Conservation (phyloP, 2,113 vertebrate genomes). For the Lampris incognitus region DNA sequence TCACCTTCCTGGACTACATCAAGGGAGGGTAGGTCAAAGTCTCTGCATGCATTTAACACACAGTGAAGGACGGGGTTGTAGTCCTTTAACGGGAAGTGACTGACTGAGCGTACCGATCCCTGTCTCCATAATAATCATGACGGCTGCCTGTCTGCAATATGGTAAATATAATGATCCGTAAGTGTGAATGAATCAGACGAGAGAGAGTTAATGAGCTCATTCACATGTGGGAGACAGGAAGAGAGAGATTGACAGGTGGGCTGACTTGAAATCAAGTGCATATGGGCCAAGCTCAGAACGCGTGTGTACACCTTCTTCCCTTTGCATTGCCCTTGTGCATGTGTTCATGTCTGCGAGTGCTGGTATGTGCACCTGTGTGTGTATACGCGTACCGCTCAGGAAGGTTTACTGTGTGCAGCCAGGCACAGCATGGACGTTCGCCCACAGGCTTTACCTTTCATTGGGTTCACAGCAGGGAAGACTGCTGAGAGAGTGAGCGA, state of each 20-base stretch:
- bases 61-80: constrained; percentile 14
- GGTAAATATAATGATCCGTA: constrained; percentile 58
- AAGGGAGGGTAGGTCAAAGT: constrained; percentile 94
- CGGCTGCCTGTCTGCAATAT: constrained; percentile 42
- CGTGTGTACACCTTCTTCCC: constrained; percentile 5
- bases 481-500: constrained; percentile 39
- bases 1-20: constrained; percentile 99
- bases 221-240: constrained; percentile 39
- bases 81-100: constrained; percentile 49
- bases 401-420: constrained; percentile 49
- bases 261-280: constrained; percentile 36
- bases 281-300: constrained; percentile 6
- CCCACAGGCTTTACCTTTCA: constrained; percentile 70
- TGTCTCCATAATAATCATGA: constrained; percentile 25
- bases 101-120: constrained; percentile 24
- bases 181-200: constrained; percentile 26
- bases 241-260: constrained; percentile 47
- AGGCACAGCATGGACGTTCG: constrained; percentile 47
- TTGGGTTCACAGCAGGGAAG: constrained; percentile 62
- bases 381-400: constrained; percentile 37
- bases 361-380: constrained; percentile 9
- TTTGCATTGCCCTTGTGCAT: constrained; percentile 24
- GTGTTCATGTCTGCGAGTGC: not conserved
- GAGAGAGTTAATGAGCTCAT: constrained; percentile 39
- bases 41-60: not conserved